Base-by-base conservation (phyloP, 2,888 invertebrate species). In the Diadegma fenestrale region DNA sequence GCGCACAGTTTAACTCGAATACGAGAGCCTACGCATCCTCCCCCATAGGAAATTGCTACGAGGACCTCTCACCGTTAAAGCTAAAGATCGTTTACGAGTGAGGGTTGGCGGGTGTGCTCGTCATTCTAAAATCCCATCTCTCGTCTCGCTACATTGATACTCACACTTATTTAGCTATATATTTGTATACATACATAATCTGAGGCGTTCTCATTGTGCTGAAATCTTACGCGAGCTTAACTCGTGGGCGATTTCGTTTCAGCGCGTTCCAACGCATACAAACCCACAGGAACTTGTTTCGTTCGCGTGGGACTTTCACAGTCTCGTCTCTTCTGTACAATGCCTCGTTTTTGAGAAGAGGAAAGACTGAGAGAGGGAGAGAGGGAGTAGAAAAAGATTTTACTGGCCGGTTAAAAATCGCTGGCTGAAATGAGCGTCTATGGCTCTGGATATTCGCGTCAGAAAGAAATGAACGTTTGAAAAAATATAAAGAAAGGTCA, bases 161-260 rank as follows among this genome's bases (percentile, higher is more conserved):
- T 14, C 10, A 64, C 48, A 61, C 43, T 45, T 81, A 64, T 22
- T 10, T 80, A 58, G 10, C 4, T 22, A 37, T 33, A 7, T 68
- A 26, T 72, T 37, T 22, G 19, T 26, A 48, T 63, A 75, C 33
- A 75, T 12, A 48, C 26, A 41, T 51, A 68, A 72, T 84, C 68
- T 58, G 72, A 66, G 86, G 81, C 82, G 76, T 85, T 82, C 71
- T 85, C 85, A 85, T 86, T 87, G 87, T 86, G 61, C 54, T 69
- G 66, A 51, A 78, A 76, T 84, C 81, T 86, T 83, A 80, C 84
- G 84, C 85, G 88, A 82, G 88, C 88, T 88, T 87, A 88, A 86
- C 88, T 86, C 87, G 79, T 63, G 82, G 85, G 75, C 87, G 88
- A 87, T 88, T 88, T 87, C 87, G 76, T 87, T 88, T 86, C 80